Evolutionary conservation across 2,797 vertebrate species (phyloP), one percentile per base, ranked within the genome.

Genomic region (Pterois miles): DNA sequence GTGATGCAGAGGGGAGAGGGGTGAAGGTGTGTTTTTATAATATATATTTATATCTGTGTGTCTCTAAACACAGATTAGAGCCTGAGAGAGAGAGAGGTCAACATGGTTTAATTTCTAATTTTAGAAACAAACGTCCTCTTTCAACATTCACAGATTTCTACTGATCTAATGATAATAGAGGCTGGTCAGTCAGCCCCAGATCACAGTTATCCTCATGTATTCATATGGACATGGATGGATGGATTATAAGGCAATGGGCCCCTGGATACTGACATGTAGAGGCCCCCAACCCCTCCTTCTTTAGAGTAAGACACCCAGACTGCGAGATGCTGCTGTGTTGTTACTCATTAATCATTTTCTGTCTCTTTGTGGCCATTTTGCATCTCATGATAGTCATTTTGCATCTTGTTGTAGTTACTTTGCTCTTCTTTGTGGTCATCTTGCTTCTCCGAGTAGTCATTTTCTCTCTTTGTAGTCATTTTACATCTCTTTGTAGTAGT

Each of bases 1-100:
- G 81, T 78, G 83, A 78, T 88, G 82, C 78, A 62, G 86, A 68
- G 82, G 54, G 50, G 70, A 53, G 62, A 68, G 70, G 66, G 46
- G 65, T 59, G 74, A 67, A 65, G 65, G 76, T 74, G 79, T 83
- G 66, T 85, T 81, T 64, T 53, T 36, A 68, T 72, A 29, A 34
- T n/a, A n/a, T n/a, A n/a, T n/a, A n/a, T n/a, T n/a, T n/a, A n/a
- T n/a, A 59, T 69, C 40, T 13, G 34, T 74, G 79, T 31, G 70
- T 59, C 27, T 72, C 50, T 59, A 78, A 80, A 88, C 76, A 67
- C 43, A 25, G n/a, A n/a, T n/a, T n/a, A n/a, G n/a, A n/a, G n/a
- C n/a, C n/a, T n/a, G n/a, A n/a, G n/a, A n/a, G n/a, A 60, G 46
- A 53, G 73, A 63, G 59, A 72, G 53, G 38, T 74, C 50, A 78